Evolutionary conservation across 2,888 invertebrate genomes (phyloP).

Genomic region (Drosophila gaucha): DNA sequence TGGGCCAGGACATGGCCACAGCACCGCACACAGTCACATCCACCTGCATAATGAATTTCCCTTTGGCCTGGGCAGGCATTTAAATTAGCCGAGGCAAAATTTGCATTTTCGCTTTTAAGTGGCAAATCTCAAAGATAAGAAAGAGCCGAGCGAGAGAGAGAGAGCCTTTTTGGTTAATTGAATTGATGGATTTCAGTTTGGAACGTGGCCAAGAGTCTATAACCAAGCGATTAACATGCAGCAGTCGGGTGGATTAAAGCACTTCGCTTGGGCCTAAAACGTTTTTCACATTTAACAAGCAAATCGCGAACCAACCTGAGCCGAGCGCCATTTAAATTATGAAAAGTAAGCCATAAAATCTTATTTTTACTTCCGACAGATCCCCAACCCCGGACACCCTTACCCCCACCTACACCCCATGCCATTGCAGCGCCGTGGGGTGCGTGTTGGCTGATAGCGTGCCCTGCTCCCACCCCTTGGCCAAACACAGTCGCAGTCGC

Average conservation of each 20-base stretch:
- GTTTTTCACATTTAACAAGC: slow-evolving; percentile 57
- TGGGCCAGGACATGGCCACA: slow-evolving; percentile 55
- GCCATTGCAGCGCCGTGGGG: slow-evolving; percentile 25
- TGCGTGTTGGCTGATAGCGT: slow-evolving; percentile 43
- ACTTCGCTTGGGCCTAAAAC: slow-evolving; percentile 30
- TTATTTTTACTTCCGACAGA: slow-evolving; percentile 71
- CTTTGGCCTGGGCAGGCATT: slow-evolving; percentile 47
- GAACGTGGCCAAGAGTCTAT: slow-evolving; percentile 45
- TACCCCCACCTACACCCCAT: background rate
- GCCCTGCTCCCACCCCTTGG: background rate
- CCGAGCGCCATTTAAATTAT: slow-evolving; percentile 74
- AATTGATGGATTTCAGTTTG: slow-evolving; percentile 69
- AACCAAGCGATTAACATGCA: slow-evolving; percentile 56
- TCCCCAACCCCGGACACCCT: background rate
- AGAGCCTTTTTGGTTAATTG: slow-evolving; percentile 67
- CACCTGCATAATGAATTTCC: slow-evolving; percentile 64
- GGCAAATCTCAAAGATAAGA: slow-evolving; percentile 64
- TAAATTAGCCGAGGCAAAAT: slow-evolving; percentile 72
- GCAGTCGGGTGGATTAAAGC: background rate
- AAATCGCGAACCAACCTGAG: slow-evolving; percentile 20
- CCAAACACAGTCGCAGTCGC: slow-evolving; percentile 25
- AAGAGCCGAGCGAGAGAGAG: background rate
- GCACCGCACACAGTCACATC: slow-evolving; percentile 20
- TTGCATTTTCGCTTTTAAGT: slow-evolving; percentile 77
- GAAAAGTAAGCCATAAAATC: slow-evolving; percentile 82